Evolutionary conservation across 2,888 invertebrate species (phyloP), one percentile per base, ranked within the genome.

Genomic region (Acronicta psi): DNA sequence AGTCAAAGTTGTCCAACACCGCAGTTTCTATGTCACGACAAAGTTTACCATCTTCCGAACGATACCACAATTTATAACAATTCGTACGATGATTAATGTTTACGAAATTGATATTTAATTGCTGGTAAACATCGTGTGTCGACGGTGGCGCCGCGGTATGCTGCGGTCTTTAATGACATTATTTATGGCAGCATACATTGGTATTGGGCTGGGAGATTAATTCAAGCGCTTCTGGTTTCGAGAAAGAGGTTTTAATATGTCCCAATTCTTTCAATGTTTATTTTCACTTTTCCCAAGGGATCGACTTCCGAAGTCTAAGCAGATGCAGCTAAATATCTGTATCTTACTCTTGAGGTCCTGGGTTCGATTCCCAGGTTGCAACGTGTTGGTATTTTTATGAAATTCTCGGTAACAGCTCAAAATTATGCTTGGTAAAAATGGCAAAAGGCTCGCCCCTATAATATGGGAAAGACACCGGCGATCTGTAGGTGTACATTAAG

Each of bases 21-120:
- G n/a, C 25, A 47, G 31, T 29, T 56, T 34, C 34, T 75, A 54
- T 77, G 66, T 70, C 54, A 56, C 71, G 40, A 14, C 31, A 20
- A 61, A 62, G 49, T 70, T 66, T 62, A 71, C 66, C 66, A 61
- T 59, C 69, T 69, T 72, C 68, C 69, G 54, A 54, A 58, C 63
- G 45, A 53, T 46, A 52, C 58, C 43, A 77, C 81, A 84, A 29
- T 82, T 85, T 78, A 79, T 77, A 84, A 86, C 86, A 85, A 87
- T 85, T 84, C 83, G 69, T 73, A 69, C 59, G 53, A 84, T 91
- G 91, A 91, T 90, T 86, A 88, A 91, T 91, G 89, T 82, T 77
- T 75, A 80, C 77, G 69, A 89, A 91, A 90, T 91, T 88, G 88
- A 84, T 91, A 91, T 91, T 91, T 91, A 91, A 91, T 91, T 87